Evolutionary conservation across 2,797 vertebrate species (phyloP), one percentile per base, ranked within the genome.

Genomic region (Psittacula derbiana): DNA sequence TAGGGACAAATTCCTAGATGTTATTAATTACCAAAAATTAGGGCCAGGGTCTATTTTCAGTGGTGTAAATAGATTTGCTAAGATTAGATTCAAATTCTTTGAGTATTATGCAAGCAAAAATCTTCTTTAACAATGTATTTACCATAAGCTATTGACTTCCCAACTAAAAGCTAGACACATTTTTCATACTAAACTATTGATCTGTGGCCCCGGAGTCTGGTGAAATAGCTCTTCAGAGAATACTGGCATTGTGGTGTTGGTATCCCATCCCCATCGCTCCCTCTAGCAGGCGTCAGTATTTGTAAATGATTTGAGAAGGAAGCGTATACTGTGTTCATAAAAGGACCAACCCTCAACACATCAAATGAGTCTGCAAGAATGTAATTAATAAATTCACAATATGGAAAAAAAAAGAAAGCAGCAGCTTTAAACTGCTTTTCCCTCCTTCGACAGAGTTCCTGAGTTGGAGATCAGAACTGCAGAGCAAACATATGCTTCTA

Each of bases 121-220:
- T 5, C 12, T 80, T 72, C 43, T 83, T 80, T 50, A 80, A 79
- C 41, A 88, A 33, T 38, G 7, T 41, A 36, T 84, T 91, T 81
- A 69, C 30, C 25, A 30, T 55, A 86, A 84, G 6, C 30, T 72
- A 14, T 58, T 83, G 21, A 47, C 46, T 83, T 91, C 69, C 53
- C 79, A 93, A 88, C 58, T 36, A 55, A 86, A 90, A 88, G 55
- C 66, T 53, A 95, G 94, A 94, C 30, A 13, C n/a, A 86, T 90
- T 86, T 95, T 88, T 95, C 88, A 88, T 75, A 17, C 12, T 52
- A 17, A 84, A 13, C n/a, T 75, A 65, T 74, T 83, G 84, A 92
- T 61, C 75, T 40, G 27, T 75, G 70, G 82, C 79, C 88, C 70
- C 40, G 43, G 40, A 52, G 43, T 27, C 87, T 91, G 47, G 24